Conservation (phyloP, 2,888 invertebrate species). For the Idaea dimidiata region DNA sequence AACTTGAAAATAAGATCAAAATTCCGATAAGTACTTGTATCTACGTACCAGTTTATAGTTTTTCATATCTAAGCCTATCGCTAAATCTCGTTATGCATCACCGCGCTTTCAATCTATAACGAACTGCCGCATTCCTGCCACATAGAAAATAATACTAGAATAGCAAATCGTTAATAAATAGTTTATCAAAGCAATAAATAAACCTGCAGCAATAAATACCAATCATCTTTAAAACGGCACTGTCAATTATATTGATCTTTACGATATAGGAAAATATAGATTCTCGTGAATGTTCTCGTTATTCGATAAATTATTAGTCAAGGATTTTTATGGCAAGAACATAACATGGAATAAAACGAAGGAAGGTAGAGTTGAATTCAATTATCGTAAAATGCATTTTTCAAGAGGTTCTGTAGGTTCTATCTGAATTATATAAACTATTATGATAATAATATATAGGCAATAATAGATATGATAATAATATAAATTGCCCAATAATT, state of each 20-base stretch:
- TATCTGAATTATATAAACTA: too few relatives aligned
- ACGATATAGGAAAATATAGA: neutral
- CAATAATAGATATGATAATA: too few relatives aligned
- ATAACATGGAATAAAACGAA: neutral
- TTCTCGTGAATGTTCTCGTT: neutral
- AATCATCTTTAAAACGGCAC: neutral
- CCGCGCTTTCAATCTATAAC: conserved; percentile 37
- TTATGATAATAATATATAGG: too few relatives aligned
- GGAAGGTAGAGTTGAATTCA: neutral
- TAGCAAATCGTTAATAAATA: conserved; percentile 16
- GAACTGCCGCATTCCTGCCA: conserved; percentile 42
- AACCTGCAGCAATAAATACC: neutral
- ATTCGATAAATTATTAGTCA: neutral
- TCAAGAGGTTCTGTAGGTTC: neutral
- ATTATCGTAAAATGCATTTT: neutral
- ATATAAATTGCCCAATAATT: too few relatives aligned
- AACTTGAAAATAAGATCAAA: too few relatives aligned
- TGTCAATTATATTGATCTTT: neutral
- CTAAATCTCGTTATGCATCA: conserved; percentile 40
- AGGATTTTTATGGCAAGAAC: neutral
- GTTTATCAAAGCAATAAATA: conserved; percentile 25
- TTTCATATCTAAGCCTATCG: conserved; percentile 10
- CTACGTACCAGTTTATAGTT: too few relatives aligned
- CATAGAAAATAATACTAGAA: conserved; percentile 9
- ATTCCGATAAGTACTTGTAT: too few relatives aligned